Evolutionary conservation across 2,113 vertebrate species (phyloP).

Genomic region (Dermatemys mawii): DNA sequence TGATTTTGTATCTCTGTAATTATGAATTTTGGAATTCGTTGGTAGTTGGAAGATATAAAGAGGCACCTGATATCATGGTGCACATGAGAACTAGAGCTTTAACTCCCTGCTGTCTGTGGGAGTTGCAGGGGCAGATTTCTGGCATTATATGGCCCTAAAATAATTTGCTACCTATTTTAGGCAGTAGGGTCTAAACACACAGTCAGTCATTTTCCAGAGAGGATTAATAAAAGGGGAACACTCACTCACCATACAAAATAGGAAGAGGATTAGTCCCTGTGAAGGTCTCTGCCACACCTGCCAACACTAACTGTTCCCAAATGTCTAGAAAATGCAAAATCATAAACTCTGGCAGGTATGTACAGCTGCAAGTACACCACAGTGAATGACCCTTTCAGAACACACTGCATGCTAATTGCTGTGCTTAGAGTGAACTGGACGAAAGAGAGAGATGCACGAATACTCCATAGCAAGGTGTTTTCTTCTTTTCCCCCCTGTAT

Average conservation of each 20-base stretch:
- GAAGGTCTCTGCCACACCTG: not conserved
- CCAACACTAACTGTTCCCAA: constrained; percentile 32
- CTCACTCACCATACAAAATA: constrained; percentile 16
- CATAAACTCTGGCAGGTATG: constrained; percentile 1
- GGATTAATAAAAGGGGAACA: constrained; percentile 20
- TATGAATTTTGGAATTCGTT: not conserved
- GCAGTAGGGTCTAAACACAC: not conserved
- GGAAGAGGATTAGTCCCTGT: constrained; percentile 19
- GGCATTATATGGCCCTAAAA: constrained; percentile 7
- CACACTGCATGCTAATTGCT: constrained; percentile 36
- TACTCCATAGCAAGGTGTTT: not conserved
- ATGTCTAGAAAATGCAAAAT: constrained; percentile 22
- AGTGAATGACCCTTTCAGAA: constrained; percentile 42
- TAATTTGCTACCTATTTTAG: constrained; percentile 60
- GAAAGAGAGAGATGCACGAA: constrained; percentile 30
- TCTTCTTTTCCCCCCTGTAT: not conserved
- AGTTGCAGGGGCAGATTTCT: not conserved
- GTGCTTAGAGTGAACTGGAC: constrained; percentile 19
- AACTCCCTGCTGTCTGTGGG: not conserved
- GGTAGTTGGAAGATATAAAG: not conserved
- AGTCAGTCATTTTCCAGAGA: not conserved
- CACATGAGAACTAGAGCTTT: not conserved
- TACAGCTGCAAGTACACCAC: constrained; percentile 20
- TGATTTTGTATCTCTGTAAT: not conserved
- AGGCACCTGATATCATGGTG: not conserved